phyloP scores from a whole-genome alignment of 2,113 vertebrate genomes.

The Gallinago media region DNA sequence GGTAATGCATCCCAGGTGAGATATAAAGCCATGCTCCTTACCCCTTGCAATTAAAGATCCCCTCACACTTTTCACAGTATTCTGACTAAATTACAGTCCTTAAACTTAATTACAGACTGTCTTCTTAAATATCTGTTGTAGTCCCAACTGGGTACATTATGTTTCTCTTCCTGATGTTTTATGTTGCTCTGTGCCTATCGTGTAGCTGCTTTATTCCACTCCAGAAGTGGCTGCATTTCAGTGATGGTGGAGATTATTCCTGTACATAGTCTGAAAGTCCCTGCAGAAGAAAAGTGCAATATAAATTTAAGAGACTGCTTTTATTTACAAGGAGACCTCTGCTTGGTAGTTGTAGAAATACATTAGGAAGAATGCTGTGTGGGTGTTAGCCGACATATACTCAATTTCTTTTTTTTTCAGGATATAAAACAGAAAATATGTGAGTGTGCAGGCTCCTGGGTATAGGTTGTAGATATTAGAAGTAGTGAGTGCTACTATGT shows the following conservation, averaged over 20 bases:
- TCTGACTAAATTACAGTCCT: conserved; percentile 34
- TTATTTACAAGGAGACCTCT: conserved; percentile 64
- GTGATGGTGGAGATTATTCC: conserved; percentile 35
- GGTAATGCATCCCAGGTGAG: background rate
- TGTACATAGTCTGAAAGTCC: conserved; percentile 36
- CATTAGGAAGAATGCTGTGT: conserved; percentile 55
- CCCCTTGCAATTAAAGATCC: conserved; percentile 1
- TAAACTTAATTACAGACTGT: conserved; percentile 47
- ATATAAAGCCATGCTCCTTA: conserved; percentile 34
- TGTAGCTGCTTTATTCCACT: conserved; percentile 26
- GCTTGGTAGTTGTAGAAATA: conserved; percentile 60
- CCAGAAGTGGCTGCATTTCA: conserved; percentile 47
- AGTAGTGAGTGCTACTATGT: conserved; percentile 14
- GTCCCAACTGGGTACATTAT: background rate
- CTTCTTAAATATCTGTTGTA: conserved; percentile 31
- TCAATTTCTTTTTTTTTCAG: conserved; percentile 23
- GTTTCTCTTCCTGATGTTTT: conserved; percentile 32
- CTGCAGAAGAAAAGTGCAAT: conserved; percentile 60
- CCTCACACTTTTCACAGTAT: background rate
- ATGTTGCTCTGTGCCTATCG: background rate
- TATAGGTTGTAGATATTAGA: conserved; percentile 45
- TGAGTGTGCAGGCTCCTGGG: conserved; percentile 53
- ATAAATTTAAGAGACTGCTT: conserved; percentile 62
- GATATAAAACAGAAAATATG: conserved; percentile 45
- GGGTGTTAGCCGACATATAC: conserved; percentile 42